Base-by-base conservation (phyloP, 2,113 vertebrate genomes). In the Oplegnathus fasciatus region DNA sequence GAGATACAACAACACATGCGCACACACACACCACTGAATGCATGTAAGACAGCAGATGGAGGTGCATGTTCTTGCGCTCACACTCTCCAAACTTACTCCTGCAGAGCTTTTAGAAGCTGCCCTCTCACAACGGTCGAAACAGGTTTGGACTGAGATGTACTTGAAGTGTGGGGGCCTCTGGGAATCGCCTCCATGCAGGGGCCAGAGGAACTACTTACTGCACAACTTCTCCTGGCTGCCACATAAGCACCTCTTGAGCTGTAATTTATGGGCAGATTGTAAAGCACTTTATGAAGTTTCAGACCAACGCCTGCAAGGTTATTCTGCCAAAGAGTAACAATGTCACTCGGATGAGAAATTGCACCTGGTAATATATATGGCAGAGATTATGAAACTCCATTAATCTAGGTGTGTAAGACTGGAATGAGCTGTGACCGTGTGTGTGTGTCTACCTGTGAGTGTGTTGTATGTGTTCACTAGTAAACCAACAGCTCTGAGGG, bases 261-360 rank as follows among this genome's bases (percentile, higher is more conserved):
- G 78, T 81, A 82, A 92, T 92, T 91, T 90, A 92, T 85, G 86
- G 65, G 69, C 58, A 48, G 65, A 86, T 80, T 84, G 87, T 90
- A 89, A 91, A 92, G 86, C 89, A 86, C 84, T 91, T 89, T 87
- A 78, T 64, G 75, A 83, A 81, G 77, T 85, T 85, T 86, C 81
- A 77, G 54, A 78, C 46, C 90, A 80, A 89, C 66, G 86, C 81
- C 89, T 74, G 72, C 76, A 81, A 92, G 91, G 88, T 91, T 92
- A 86, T 84, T 84, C 83, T 73, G 67, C 85, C 69, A 79, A 76
- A 82, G 88, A 89, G 90, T 74, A 84, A 88, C 84, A 88, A 75
- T 85, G 88, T 90, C 85, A 86, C 83, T 64, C 18, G 40, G 69
- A 85, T 75, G 83, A 89, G 76, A 78, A 84, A 90, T 17, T 14